Base-by-base conservation (phyloP, 2,797 vertebrate species). In the Holocentrus rufus region DNA sequence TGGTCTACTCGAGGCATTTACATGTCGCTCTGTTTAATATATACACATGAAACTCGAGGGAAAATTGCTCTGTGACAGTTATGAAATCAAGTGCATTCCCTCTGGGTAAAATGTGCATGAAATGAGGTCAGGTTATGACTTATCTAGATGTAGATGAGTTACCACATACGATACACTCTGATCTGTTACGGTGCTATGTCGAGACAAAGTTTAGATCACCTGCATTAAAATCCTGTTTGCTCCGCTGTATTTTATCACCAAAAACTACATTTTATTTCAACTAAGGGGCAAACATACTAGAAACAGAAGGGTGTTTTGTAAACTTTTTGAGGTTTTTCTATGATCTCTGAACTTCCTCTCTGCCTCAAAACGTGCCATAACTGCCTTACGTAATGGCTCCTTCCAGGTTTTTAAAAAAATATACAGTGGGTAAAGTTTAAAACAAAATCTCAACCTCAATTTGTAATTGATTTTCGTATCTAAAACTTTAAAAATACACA, bases 11-110 rank as follows among this genome's bases (percentile, higher is more conserved):
- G 5, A 61, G 46, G 10, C n/a, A 55, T 78, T 83, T 77, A 61
- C 79, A 57, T 58, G 52, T 60, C 66, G 44, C 55, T 56, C 18
- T 31, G 17, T 75, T 81, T 77, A 42, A 66, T 36, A 46, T 18
- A 54, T 39, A 42, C 44, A 62, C 34, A 49, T 65, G 64, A 67
- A 72, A 54, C 61, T 62, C 1, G 4, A 70, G 76, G 76, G 77
- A 74, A 83, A 79, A 71, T 54, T 34, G 47, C 80, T 77, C 44
- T 69, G 34, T 68, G 62, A 49, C 49, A 4, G 54, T 85, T 79
- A 69, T 84, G 87, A 90, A 87, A 84, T 87, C 73, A 53, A 83
- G 86, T 86, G 63, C 81, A 83, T 87, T 79, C 84, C 87, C 83
- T 74, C 54, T 9, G 46, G 63, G 74, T 73, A 18, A 69, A 65